These are phyloP conservation scores for Sclerurus mexicanus DNA, from an alignment of 2,113 vertebrate genomes.

Conservation along the genomic window DNA sequence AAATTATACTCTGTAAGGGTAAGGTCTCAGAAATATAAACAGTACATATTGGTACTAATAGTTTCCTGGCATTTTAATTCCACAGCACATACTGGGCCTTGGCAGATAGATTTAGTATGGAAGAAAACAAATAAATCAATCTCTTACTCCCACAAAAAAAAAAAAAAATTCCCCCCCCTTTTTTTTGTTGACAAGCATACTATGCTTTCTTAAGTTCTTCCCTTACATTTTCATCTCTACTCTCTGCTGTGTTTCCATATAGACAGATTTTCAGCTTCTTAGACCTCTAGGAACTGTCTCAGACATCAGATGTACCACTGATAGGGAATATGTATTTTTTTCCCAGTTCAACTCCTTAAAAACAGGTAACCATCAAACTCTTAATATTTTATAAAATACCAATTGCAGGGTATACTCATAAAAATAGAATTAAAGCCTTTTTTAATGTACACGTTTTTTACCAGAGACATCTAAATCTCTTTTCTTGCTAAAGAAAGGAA, in stretches of 20 bases:
- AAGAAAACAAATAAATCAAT: neutral
- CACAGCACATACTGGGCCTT: neutral
- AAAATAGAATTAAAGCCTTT: neutral
- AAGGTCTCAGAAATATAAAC: neutral
- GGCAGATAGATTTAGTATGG: neutral
- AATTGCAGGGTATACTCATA: neutral
- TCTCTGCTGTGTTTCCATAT: neutral
- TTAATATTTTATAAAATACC: neutral
- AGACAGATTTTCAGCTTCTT: neutral
- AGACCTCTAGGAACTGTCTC: neutral
- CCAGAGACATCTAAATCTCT: neutral
- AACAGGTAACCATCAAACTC: neutral
- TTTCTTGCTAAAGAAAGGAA: neutral
- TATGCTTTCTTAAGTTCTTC: neutral
- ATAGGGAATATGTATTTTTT: accelerated
- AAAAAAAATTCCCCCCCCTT: accelerated
- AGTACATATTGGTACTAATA: neutral
- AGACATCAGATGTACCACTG: neutral
- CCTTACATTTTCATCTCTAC: neutral
- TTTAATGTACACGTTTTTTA: neutral
- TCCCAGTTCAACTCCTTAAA: neutral
- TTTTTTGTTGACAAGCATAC: neutral
- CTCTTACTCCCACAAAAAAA: neutral
- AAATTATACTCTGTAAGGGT: neutral
- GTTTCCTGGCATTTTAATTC: neutral